Conservation (phyloP, 2,113 vertebrate species). For the Corydoras maculifer region DNA sequence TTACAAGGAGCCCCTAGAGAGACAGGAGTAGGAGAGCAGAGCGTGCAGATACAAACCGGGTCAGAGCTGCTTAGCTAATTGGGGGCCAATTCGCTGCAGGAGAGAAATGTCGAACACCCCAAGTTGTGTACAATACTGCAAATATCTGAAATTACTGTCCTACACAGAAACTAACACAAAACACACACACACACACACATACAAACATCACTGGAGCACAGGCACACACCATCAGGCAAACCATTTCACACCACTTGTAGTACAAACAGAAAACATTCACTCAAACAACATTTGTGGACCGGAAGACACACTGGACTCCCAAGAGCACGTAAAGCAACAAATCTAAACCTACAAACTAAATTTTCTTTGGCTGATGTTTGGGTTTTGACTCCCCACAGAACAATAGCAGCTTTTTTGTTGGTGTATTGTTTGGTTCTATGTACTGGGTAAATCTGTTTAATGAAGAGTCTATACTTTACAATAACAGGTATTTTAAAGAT, state of each 20-base stretch:
- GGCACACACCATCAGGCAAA: conserved; percentile 44
- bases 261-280: conserved; percentile 6
- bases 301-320: conserved; percentile 30
- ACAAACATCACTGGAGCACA: conserved; percentile 62
- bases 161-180: conserved; percentile 66
- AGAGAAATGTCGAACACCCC: conserved; percentile 99
- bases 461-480: no score
- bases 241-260: background rate
- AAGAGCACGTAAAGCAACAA: background rate
- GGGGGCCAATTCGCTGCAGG: conserved; percentile 99
- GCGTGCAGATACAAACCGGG: conserved; percentile 99
- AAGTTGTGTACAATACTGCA: conserved; percentile 98
- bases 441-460: no score
- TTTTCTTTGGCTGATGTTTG: no score
- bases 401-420: no score
- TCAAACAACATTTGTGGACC: conserved; percentile 9
- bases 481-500: no score
- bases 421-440: no score
- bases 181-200: conserved; percentile 63
- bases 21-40: conserved; percentile 90
- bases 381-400: no score
- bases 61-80: conserved; percentile 99
- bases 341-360: no score
- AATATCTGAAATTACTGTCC: conserved; percentile 87
- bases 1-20: conserved; percentile 77